Base-by-base conservation (phyloP, 1,140 invertebrate species). In the Caenorhabditis inopinata region DNA sequence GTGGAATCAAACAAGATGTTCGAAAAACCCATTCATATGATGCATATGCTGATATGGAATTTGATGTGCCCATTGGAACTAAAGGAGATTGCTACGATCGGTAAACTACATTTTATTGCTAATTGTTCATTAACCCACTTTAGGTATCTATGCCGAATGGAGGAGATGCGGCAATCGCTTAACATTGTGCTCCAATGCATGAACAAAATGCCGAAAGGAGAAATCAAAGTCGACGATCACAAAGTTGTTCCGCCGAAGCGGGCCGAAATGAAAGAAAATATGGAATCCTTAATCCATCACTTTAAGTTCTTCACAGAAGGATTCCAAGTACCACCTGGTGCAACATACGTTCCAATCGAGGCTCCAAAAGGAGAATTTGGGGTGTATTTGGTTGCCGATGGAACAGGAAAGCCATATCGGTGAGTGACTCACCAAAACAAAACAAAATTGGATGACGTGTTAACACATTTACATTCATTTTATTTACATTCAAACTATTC, bases 281-380 rank as follows among this genome's bases (percentile, higher is more conserved):
- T 99, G 96, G 96, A 99, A 89, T 94, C 96, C 0, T 90, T 99
- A 35, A 99, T 99, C 89, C 96, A 99, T 90, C 96, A 98, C 89
- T 99, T 99, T 90, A 99, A 99, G 90, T 90, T 98, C 53, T 98
- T 95, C 90, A 95, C 95, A 14, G 96, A 98, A 90, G 96, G 96
- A 0, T 98, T 93, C 89, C 93, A 78, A 35, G 96, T 99, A 51
- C 96, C 96, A 0, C 94, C 96, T 23, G 96, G 96, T 16, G 89
- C 92, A 1, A 96, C 95, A 1, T 98, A 97, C 90, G 97, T 96
- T 1, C 94, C 95, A 0, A 93, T 98, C 80, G 96, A 98, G 90
- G 95, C 96, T 7, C 96, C 96, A 2, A 98, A 90, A 91, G 92
- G 96, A 58, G 96, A 98, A 91, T 98, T 99, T 91, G 96, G 95